Conservation (phyloP, 2,797 vertebrate species). For the Chelmon rostratus region DNA sequence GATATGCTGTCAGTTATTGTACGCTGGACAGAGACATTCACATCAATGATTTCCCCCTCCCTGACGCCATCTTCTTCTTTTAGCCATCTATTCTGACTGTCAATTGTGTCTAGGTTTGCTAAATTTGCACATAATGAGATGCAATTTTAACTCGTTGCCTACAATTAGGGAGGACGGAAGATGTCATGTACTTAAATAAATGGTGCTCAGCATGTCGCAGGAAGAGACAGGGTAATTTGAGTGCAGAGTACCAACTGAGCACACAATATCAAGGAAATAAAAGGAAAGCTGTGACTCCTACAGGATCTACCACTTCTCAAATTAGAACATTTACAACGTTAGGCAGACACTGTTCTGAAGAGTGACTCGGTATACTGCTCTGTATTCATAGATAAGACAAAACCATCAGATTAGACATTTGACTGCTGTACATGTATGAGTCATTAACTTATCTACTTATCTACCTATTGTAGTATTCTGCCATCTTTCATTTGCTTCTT, state of each 20-base stretch:
- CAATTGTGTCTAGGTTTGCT: constrained; percentile 25
- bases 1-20: background rate
- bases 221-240: constrained; percentile 41
- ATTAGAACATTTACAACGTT: constrained; percentile 2
- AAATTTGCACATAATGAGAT: constrained; percentile 54
- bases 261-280: constrained; percentile 15
- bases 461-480: too few relatives aligned
- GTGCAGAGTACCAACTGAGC: background rate
- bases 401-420: background rate
- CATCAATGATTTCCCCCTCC: background rate
- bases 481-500: background rate
- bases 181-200: constrained; percentile 54
- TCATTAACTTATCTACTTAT: too few relatives aligned
- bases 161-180: constrained; percentile 63
- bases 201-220: constrained; percentile 23
- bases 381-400: background rate
- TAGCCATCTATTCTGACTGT: constrained; percentile 11
- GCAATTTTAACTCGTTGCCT: constrained; percentile 46
- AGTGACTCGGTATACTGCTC: background rate
- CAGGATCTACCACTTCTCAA: constrained; percentile 13
- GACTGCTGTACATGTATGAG: background rate
- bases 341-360: background rate
- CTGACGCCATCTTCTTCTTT: constrained; percentile 9
- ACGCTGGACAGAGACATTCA: background rate
- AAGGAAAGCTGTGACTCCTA: background rate